Evolutionary conservation across 2,113 vertebrate genomes (phyloP).

Genomic region (Prionailurus viverrinus): DNA sequence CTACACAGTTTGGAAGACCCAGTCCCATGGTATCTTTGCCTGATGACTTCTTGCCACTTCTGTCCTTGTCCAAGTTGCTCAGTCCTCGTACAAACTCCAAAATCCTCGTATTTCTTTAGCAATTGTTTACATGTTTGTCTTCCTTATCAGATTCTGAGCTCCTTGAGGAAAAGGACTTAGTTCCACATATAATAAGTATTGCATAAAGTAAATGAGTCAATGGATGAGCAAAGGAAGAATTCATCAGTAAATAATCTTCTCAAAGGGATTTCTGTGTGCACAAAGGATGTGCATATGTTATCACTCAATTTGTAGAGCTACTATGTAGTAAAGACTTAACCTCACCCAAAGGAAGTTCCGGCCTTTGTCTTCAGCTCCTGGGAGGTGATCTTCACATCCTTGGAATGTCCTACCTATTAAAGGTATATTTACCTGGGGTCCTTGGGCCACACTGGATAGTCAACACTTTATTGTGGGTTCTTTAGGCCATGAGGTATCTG

Average conservation of each 20-base stretch:
- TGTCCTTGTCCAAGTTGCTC: not conserved
- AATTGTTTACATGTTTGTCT: not conserved
- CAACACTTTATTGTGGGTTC: fast-evolving
- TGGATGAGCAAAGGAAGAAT: not conserved
- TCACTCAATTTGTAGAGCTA: not conserved
- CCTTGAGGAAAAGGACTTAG: not conserved
- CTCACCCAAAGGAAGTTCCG: not conserved
- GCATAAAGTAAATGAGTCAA: not conserved
- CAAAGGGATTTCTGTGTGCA: not conserved
- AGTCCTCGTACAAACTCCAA: not conserved
- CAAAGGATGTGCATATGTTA: not conserved
- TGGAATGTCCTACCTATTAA: not conserved
- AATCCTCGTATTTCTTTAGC: not conserved
- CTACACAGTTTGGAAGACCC: not conserved
- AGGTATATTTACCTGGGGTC: not conserved
- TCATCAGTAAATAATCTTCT: not conserved
- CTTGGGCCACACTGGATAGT: not conserved
- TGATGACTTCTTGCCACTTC: not conserved
- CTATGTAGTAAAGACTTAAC: not conserved
- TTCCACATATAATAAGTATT: not conserved
- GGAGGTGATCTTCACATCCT: not conserved
- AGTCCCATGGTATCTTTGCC: not conserved
- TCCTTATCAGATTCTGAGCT: not conserved
- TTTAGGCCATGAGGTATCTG: not conserved
- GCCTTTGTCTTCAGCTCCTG: not conserved